Base-by-base conservation (phyloP, 2,797 vertebrate genomes). In the Anguilla megastoma region DNA sequence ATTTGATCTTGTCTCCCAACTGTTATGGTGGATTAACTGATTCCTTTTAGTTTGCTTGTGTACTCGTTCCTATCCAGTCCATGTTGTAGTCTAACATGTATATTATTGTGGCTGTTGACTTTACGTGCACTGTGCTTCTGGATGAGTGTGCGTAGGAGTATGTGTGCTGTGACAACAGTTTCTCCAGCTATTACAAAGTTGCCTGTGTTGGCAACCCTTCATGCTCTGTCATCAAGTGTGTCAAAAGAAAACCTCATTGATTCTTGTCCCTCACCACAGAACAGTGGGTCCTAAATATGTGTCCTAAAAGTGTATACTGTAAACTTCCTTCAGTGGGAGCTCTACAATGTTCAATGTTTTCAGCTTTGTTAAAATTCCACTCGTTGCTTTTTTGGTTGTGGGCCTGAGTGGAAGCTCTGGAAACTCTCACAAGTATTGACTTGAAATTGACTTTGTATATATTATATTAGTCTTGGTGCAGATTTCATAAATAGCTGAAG, bases 121-220 rank as follows among this genome's bases (percentile, higher is more conserved):
- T 9, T 45, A 21, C 33, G 6, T 84, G 48, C 21, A 54, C 33
- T 85, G 83, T 54, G 33, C 16, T 82, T 87, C 74, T 48, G 56
- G 74, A 84, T 87, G 79, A 76, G 27, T 41, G 71, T 48, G 45
- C 45, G 24, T 36, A 41, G 33, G 50, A 50, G 79, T 82, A 7
- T 9, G 21, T 2, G 21, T 24, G 18, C 66, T 74, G 50, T 41
- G 27, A 41, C 16, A 16, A 33, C 63, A 74, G 30, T 27, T 85
- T 41, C 41, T 84, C 56, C n/a, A 24, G 30, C n/a, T 74, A 18
- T 88, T 54, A 76, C 9, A 56, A 30, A 45, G 7, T 41, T 66
- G 18, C 41, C 54, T 84, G 85, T 18, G 76, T 86, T 50, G 66
- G 33, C 48, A 79, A 86, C 71, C 66, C 16, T 8, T 87, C 50